A percentile compares a stretch with the other conserved stretches of the same genome.
Conservation (phyloP, 53 echinoderm and acorn worm species). For the Temnopleurus reevesii region DNA sequence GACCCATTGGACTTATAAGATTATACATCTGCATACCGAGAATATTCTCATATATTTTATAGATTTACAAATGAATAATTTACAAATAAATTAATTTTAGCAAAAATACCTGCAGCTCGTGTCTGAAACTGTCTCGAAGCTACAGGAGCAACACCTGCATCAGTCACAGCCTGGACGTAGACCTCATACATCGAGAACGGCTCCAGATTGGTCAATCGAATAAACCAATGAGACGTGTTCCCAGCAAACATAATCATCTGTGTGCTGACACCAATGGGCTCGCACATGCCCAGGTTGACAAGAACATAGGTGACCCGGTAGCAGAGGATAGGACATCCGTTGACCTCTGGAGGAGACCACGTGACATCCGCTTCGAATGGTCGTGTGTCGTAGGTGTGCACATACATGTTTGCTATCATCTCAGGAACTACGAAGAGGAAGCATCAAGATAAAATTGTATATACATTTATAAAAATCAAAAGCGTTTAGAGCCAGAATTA, state of each 20-base stretch:
- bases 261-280: background rate
- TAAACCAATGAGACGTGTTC: slow-evolving; percentile 47
- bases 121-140: slow-evolving; percentile 19
- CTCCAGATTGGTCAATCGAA: slow-evolving; percentile 33
- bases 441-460: too few species aligned
- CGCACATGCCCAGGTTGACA: slow-evolving; percentile 40
- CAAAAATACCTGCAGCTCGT: slow-evolving; percentile 7
- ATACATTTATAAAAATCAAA: too few species aligned
- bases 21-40: too few species aligned
- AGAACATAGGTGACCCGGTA: slow-evolving; percentile 51
- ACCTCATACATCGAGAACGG: slow-evolving; percentile 46
- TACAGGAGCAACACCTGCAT: slow-evolving; percentile 20
- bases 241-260: slow-evolving; percentile 14
- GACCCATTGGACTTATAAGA: too few species aligned
- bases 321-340: slow-evolving; percentile 43
- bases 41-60: too few species aligned
- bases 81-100: too few species aligned
- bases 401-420: slow-evolving; percentile 17
- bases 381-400: slow-evolving; percentile 41
- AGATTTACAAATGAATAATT: too few species aligned
- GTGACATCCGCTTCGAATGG: slow-evolving; percentile 51
- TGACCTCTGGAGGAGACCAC: slow-evolving; percentile 45
- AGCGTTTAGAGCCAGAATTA: too few species aligned
- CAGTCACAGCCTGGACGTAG: slow-evolving; percentile 48
- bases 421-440: too few species aligned